Percentiles rank a stretch among this genome's conserved stretches.
phyloP scores from a whole-genome alignment of 2,888 invertebrate genomes.

The Autographa gamma region DNA sequence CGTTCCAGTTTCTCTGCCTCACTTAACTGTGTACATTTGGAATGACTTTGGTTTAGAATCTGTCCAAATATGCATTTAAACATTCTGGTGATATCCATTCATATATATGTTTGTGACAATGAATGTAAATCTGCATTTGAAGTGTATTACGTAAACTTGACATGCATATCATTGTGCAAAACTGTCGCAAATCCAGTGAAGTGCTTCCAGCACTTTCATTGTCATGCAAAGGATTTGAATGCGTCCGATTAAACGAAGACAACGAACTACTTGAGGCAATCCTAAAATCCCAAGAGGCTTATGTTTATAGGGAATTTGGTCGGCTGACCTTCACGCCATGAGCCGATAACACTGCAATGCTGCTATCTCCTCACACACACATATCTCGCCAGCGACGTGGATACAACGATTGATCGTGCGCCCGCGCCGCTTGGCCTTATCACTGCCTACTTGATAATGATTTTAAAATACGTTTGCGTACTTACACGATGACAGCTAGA shows the following conservation, averaged over 20 bases:
- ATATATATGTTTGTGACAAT: neutral
- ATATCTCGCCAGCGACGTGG: slow-evolving; percentile 72
- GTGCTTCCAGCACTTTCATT: slow-evolving; percentile 38
- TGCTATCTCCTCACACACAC: slow-evolving; percentile 72
- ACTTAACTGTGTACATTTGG: slow-evolving; percentile 6
- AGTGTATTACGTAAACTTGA: slow-evolving; percentile 2
- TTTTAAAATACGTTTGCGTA: slow-evolving; percentile 82
- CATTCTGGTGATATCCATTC: neutral
- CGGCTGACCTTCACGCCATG: slow-evolving; percentile 75
- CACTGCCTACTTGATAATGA: slow-evolving; percentile 81
- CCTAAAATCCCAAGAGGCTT: slow-evolving; percentile 71
- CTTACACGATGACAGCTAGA: slow-evolving; percentile 75
- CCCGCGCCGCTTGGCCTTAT: slow-evolving; percentile 73
- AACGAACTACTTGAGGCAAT: slow-evolving; percentile 64
- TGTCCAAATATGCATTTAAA: neutral
- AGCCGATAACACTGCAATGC: slow-evolving; percentile 79
- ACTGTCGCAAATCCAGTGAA: slow-evolving; percentile 14
- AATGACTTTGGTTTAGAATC: neutral
- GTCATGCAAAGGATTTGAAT: slow-evolving; percentile 54
- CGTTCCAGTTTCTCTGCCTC: slow-evolving; percentile 21
- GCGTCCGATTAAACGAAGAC: slow-evolving; percentile 61
- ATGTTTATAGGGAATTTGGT: slow-evolving; percentile 68
- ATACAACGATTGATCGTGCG: slow-evolving; percentile 82
- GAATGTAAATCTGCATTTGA: neutral
- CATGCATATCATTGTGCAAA: neutral